Evolutionary conservation across 2,888 invertebrate genomes (phyloP), one percentile per base, ranked within the genome.

Genomic region (Plagodis dolabraria): DNA sequence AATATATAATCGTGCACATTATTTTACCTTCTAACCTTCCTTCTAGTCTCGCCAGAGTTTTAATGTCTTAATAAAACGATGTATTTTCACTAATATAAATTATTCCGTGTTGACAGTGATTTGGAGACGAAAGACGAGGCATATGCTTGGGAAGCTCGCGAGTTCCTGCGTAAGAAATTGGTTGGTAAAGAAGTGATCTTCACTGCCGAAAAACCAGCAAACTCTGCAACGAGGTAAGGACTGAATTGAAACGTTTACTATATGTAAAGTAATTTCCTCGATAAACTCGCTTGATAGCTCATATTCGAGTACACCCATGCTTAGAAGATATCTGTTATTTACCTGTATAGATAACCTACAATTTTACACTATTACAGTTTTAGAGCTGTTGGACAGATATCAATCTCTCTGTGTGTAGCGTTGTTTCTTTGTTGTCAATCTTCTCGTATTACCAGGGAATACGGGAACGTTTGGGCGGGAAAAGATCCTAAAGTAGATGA

Each of bases 71-170:
- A 4, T 9, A 36, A 36, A 36, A 7, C 7, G 40, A 2, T 10
- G 2, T 40, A 40, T 5, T 40, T 22, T 22, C 22, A 22, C 4
- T 22, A 22, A 22, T 22, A 22, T 22, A 22, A 22, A 22, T 22
- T 60, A 55, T 65, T 79, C 10, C 10, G 36, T 48, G 35, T 47
- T 49, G 74, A 51, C 83, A 95, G 94, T 83, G 93, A 94, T 45
- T 94, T 94, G 47, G 96, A 96, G 76, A 94, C 95, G 9, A 96
- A 95, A 83, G 98, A 98, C 83, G 97, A 99, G 89, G 97, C 99
- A 0, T 99, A 94, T 93, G 99, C 99, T 0, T 99, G 99, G 99
- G 99, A 99, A 82, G 97, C 99, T 0, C 95, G 99, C 56, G 99
- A 99, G 89, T 99, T 96, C 80, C 93, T 99, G 50, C 94, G 99